These are phyloP conservation scores for Ectemnius cavifrons DNA, from an alignment of 2,888 invertebrate species.

Conservation along the genomic window DNA sequence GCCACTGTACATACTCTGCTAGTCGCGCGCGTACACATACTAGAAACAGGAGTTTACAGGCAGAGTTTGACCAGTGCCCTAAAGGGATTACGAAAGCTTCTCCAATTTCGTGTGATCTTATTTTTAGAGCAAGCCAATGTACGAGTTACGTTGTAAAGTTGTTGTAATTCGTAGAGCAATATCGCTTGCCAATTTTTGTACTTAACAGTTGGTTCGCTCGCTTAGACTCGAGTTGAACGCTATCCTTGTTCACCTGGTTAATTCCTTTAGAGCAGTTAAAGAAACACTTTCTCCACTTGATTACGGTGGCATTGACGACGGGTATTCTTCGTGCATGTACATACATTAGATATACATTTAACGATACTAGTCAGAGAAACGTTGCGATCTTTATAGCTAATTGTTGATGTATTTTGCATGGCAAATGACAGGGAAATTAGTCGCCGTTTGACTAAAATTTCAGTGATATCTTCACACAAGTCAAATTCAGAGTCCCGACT, in stretches of 20 bases:
- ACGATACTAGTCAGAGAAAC: conserved; percentile 52
- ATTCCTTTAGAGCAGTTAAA: conserved; percentile 33
- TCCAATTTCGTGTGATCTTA: too few relatives aligned
- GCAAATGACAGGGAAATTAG: conserved; percentile 16
- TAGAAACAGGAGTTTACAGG: too few relatives aligned
- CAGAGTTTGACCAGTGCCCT: too few relatives aligned
- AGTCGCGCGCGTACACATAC: too few relatives aligned
- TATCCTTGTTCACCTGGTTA: background rate
- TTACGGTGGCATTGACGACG: conserved; percentile 38
- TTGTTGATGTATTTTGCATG: conserved; percentile 56
- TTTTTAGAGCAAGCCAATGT: too few relatives aligned
- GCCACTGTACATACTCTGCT: too few relatives aligned
- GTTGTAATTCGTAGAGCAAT: too few relatives aligned
- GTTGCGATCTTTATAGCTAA: conserved; percentile 56
- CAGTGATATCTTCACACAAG: background rate
- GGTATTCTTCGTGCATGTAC: conserved; percentile 59
- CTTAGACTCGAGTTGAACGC: too few relatives aligned
- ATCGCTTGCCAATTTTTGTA: too few relatives aligned
- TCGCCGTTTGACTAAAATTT: conserved; percentile 3
- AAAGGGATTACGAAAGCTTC: too few relatives aligned
- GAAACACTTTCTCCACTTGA: conserved; percentile 20
- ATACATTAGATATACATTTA: conserved; percentile 47
- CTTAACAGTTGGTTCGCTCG: too few relatives aligned
- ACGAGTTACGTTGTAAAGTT: too few relatives aligned
- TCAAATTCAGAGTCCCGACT: background rate